Percentiles rank a stretch among this genome's conserved stretches.
Conservation (phyloP, 2,888 invertebrate species). For the Polydrusus pterygomalis region DNA sequence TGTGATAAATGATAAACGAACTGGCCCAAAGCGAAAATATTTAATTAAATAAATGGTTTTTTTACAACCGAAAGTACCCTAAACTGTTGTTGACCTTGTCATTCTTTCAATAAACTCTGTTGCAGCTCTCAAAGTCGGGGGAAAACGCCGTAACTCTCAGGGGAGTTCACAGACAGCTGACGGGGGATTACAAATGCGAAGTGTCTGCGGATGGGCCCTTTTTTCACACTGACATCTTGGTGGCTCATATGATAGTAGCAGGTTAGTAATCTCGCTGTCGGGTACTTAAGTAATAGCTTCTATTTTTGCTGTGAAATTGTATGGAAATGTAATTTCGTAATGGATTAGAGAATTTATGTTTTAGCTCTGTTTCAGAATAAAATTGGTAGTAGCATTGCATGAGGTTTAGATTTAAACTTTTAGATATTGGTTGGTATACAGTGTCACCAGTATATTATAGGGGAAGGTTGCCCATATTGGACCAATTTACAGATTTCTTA, state of each 20-base stretch:
- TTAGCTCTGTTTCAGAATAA: constrained; percentile 10
- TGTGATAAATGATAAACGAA: too few species aligned
- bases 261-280: constrained; percentile 62
- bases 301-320: constrained; percentile 46
- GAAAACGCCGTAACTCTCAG: constrained; percentile 70
- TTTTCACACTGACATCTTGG: constrained; percentile 71
- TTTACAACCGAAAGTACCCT: constrained; percentile 22
- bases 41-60: constrained; percentile 24
- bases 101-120: constrained; percentile 54
- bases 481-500: too few species aligned
- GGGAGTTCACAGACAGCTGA: constrained; percentile 68
- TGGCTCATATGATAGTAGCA: constrained; percentile 70
- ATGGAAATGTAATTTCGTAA: constrained; percentile 50
- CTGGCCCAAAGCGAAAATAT: neutral
- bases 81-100: constrained; percentile 21
- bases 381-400: too few species aligned
- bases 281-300: constrained; percentile 42
- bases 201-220: constrained; percentile 72
- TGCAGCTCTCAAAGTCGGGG: constrained; percentile 71
- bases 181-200: constrained; percentile 72
- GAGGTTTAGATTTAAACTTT: too few species aligned
- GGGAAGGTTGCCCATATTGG: too few species aligned
- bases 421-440: too few species aligned
- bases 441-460: too few species aligned
- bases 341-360: constrained; percentile 50